A percentile compares a stretch with the other conserved stretches of the same genome.
phyloP scores from a whole-genome alignment of 2,888 invertebrate species.

The Nomada goodeniana region DNA sequence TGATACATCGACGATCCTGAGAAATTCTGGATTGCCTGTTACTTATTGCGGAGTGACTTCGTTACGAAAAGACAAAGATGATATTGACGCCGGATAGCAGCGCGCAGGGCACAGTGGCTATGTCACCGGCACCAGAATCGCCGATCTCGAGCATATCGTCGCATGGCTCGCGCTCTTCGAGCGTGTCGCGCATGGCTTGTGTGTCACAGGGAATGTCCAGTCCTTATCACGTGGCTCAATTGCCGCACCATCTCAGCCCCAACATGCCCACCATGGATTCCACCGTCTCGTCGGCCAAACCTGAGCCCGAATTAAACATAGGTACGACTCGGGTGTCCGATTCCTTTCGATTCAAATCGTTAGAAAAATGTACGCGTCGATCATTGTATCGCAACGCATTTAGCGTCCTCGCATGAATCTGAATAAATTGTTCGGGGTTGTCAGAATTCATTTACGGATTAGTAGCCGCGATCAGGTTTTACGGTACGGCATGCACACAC shows the following conservation, averaged over 20 bases:
- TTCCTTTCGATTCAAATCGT: not conserved
- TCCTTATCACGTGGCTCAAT: slow-evolving; percentile 79
- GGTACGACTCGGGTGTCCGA: slow-evolving; percentile 84
- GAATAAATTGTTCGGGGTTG: too few species aligned
- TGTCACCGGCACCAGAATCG: slow-evolving; percentile 85
- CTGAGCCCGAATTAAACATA: slow-evolving; percentile 91
- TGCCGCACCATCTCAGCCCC: slow-evolving; percentile 75
- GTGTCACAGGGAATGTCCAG: slow-evolving; percentile 69
- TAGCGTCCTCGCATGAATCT: too few species aligned
- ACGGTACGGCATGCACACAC: not conserved
- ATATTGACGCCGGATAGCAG: slow-evolving; percentile 89
- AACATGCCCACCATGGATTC: slow-evolving; percentile 83
- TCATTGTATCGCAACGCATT: too few species aligned
- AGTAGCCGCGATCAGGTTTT: too few species aligned
- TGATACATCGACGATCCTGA: slow-evolving; percentile 40
- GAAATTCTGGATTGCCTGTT: not conserved
- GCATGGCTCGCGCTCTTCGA: slow-evolving; percentile 70
- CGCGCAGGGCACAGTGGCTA: slow-evolving; percentile 84
- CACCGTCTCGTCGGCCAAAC: slow-evolving; percentile 82
- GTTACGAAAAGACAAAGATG: slow-evolving; percentile 82
- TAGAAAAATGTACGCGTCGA: too few species aligned
- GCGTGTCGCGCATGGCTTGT: slow-evolving; percentile 69
- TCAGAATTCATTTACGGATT: too few species aligned
- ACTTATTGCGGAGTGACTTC: not conserved
- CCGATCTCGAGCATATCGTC: slow-evolving; percentile 84